Percentiles rank a stretch among this genome's conserved stretches.
Evolutionary conservation across 2,888 invertebrate genomes (phyloP).

Genomic region (Lepidocyrtoides sp.): DNA sequence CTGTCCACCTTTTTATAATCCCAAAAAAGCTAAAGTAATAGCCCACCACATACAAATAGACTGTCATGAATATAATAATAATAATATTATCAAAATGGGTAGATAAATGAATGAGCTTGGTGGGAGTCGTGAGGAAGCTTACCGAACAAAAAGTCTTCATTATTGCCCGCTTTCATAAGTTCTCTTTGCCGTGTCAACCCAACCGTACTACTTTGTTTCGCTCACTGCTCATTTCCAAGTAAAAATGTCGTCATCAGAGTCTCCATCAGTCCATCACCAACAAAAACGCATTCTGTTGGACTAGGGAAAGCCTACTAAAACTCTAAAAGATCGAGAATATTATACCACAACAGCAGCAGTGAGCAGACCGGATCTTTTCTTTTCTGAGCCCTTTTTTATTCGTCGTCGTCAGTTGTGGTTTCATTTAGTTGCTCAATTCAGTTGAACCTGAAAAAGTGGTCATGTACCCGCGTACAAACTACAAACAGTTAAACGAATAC

Average conservation of each 20-base stretch:
- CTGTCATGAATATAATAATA: conserved; percentile 42
- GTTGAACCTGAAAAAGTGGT: conserved; percentile 25
- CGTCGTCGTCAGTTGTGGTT: background rate
- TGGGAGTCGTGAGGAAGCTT: background rate
- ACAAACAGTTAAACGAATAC: conserved; percentile 14
- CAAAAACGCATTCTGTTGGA: background rate
- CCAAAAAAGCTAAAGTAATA: conserved; percentile 30
- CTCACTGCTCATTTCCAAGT: conserved; percentile 17
- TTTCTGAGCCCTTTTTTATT: background rate
- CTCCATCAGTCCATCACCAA: background rate
- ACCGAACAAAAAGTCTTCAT: background rate
- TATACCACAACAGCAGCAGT: background rate
- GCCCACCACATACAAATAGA: background rate
- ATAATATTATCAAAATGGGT: conserved; percentile 4
- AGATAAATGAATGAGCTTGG: conserved; percentile 31
- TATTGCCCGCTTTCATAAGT: background rate
- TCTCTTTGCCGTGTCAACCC: background rate
- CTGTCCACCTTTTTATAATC: conserved; percentile 52
- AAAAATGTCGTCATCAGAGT: conserved; percentile 35
- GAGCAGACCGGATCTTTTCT: background rate
- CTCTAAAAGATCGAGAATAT: background rate
- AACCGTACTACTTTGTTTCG: background rate
- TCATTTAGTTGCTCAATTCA: conserved; percentile 33
- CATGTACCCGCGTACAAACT: background rate
- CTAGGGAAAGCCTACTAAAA: conserved; percentile 22